phyloP scores from a whole-genome alignment of 2,113 vertebrate species.

The Colius striatus region DNA sequence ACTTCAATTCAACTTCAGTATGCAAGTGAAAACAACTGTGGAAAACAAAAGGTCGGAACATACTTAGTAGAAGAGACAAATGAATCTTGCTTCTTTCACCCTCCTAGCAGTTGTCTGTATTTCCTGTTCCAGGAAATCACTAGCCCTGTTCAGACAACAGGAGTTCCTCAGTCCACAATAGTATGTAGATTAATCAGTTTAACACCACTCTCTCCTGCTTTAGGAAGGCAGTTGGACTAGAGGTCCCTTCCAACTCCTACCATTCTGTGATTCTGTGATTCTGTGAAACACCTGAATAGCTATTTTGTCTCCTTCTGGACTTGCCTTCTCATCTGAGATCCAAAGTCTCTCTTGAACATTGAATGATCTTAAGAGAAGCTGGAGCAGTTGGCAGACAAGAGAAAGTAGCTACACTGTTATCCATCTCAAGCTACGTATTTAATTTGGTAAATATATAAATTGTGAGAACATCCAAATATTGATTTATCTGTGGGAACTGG shows the following conservation, averaged over 20 bases:
- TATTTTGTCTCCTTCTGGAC: neutral
- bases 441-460: neutral
- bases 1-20: neutral
- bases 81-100: neutral
- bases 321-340: neutral
- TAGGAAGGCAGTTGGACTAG: too few species aligned
- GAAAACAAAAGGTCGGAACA: neutral
- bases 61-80: neutral
- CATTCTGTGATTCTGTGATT: too few species aligned
- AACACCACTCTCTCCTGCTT: too few species aligned
- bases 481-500: neutral
- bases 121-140: neutral
- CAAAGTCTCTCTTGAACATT: neutral
- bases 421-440: neutral
- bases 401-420: neutral
- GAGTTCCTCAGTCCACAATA: neutral
- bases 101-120: rapidly evolving
- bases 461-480: neutral
- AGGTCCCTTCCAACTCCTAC: too few species aligned
- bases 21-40: neutral
- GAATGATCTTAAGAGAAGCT: neutral
- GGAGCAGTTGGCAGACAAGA: neutral
- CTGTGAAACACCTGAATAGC: neutral
- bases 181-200: too few species aligned
- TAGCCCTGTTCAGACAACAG: neutral